A percentile compares a stretch with the other conserved stretches of the same genome.
Evolutionary conservation across 2,797 vertebrate genomes (phyloP).

Genomic region (Darevskia mixta): DNA sequence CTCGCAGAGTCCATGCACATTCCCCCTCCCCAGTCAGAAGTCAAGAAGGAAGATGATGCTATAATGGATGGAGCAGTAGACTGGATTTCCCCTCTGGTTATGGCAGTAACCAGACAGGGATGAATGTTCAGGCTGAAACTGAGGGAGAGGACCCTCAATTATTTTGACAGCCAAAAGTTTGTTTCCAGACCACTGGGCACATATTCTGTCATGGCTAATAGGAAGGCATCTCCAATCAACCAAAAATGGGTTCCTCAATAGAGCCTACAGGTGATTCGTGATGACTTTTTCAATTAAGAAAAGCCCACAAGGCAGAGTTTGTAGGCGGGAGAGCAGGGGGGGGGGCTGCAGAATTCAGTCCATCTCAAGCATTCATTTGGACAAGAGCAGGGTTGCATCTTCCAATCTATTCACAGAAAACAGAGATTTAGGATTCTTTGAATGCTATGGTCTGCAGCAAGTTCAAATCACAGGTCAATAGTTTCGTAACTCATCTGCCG

Average conservation of each 20-base stretch:
- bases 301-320: not conserved
- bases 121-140: not conserved
- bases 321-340: not conserved
- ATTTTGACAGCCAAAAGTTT: conserved; percentile 26
- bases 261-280: conserved; percentile 62
- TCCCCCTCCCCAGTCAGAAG: not conserved
- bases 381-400: not conserved
- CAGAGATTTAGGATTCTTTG: not conserved
- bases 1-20: not conserved
- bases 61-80: fast-evolving
- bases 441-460: fast-evolving
- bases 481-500: not conserved
- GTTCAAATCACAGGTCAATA: conserved; percentile 56
- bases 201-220: conserved; percentile 44
- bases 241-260: conserved; percentile 13
- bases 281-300: conserved; percentile 39
- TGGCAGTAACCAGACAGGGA: not conserved
- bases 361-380: conserved; percentile 13
- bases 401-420: fast-evolving
- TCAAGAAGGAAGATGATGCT: not conserved
- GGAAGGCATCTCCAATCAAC: conserved; percentile 62
- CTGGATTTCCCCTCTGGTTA: fast-evolving
- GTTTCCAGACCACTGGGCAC: conserved; percentile 46
- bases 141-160: conserved; percentile 6
- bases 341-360: conserved; percentile 43